phyloP scores from a whole-genome alignment of 2,113 vertebrate genomes.

The Corvus hawaiiensis region DNA sequence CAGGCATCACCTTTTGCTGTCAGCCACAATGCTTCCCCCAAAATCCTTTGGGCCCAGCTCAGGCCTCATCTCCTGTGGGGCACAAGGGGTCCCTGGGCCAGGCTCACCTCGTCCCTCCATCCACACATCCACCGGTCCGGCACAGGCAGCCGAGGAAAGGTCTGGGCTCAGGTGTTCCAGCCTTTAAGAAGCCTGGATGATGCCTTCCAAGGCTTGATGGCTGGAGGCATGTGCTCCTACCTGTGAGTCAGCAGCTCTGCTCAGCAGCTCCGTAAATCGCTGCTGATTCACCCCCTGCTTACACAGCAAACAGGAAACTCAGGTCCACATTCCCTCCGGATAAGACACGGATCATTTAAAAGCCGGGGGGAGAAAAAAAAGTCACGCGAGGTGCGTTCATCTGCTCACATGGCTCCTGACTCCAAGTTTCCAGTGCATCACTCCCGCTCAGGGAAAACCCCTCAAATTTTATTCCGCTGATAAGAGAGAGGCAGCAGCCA shows the following conservation, averaged over 20 bases:
- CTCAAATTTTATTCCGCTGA: neutral
- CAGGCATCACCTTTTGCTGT: neutral
- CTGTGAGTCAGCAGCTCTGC: conserved; percentile 62
- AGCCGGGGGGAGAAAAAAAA: accelerated
- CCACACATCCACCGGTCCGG: neutral
- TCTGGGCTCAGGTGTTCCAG: neutral
- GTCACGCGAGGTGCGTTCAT: conserved; percentile 39
- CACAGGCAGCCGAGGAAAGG: neutral
- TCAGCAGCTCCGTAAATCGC: conserved; percentile 20
- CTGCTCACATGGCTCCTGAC: conserved; percentile 52
- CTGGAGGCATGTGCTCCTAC: conserved; percentile 14
- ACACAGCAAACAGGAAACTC: conserved; percentile 64
- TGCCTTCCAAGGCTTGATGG: neutral
- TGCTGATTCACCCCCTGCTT: conserved; percentile 57
- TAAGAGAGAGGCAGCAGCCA: neutral
- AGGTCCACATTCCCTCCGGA: conserved; percentile 50
- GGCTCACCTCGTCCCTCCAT: conserved; percentile 49
- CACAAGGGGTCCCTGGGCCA: neutral
- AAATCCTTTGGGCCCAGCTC: neutral
- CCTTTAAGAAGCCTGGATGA: conserved; percentile 4
- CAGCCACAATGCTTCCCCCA: neutral
- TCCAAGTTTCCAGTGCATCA: conserved; percentile 25
- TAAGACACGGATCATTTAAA: neutral
- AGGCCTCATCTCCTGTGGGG: accelerated
- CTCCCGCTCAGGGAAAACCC: neutral